These are phyloP conservation scores for Lepisosteus osseus DNA, from an alignment of 2,113 vertebrate species.

Conservation along the genomic window DNA sequence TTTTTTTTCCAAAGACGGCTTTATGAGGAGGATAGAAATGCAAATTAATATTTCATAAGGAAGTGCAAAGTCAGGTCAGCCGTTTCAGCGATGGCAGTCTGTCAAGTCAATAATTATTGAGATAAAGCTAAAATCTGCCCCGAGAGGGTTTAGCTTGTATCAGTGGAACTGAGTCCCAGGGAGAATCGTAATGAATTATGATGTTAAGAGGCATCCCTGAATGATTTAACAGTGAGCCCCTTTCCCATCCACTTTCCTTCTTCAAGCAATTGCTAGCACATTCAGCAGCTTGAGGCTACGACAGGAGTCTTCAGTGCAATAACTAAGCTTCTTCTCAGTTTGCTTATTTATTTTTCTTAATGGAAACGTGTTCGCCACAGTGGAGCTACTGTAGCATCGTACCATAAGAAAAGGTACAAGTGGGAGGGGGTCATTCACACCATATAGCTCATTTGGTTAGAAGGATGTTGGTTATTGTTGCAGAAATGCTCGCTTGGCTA, in stretches of 20 bases:
- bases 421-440: not conserved
- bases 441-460: not conserved
- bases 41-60: slow-evolving; percentile 4
- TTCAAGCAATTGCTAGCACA: too few relatives aligned
- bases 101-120: slow-evolving; percentile 5
- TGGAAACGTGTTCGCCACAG: not conserved
- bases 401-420: not conserved
- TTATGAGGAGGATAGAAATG: not conserved
- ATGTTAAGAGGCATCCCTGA: slow-evolving; percentile 1
- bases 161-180: not conserved
- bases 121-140: not conserved
- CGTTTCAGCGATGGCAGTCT: not conserved
- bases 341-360: too few relatives aligned
- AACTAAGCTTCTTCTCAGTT: too few relatives aligned
- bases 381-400: not conserved
- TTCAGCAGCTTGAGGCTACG: too few relatives aligned
- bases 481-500: too few relatives aligned
- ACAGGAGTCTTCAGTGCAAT: too few relatives aligned
- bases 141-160: not conserved
- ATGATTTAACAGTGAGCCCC: not conserved
- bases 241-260: not conserved
- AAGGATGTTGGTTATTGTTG: not conserved
- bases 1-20: not conserved
- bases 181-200: not conserved
- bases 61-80: slow-evolving; percentile 6